phyloP scores from a whole-genome alignment of 2,113 vertebrate species.

The Trogon melanurus region DNA sequence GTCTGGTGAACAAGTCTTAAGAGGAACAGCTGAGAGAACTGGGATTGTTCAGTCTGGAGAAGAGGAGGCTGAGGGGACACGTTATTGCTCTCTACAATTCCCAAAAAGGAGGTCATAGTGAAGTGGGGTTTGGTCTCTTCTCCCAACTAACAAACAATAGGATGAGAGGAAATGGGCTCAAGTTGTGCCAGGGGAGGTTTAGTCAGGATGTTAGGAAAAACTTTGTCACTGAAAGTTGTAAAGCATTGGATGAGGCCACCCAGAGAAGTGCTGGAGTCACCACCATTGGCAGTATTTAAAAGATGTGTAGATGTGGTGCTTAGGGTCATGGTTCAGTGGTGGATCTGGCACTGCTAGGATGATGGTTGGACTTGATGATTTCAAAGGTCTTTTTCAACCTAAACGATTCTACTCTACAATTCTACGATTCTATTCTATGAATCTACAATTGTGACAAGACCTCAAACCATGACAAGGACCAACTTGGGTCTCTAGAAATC shows the following conservation, averaged over 20 bases:
- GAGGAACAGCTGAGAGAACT: not conserved
- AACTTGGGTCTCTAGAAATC: not conserved
- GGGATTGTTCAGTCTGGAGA: not conserved
- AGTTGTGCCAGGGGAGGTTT: not conserved
- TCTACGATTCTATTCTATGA: not conserved
- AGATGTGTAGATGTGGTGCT: not conserved
- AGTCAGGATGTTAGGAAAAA: not conserved
- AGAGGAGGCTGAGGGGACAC: not conserved
- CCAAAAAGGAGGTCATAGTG: not conserved
- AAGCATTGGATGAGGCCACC: not conserved
- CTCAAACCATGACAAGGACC: not conserved
- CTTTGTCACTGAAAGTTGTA: not conserved
- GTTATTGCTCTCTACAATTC: not conserved
- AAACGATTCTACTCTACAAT: not conserved
- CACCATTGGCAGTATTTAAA: not conserved
- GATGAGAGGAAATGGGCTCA: not conserved
- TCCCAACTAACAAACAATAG: not conserved
- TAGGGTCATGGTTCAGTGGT: not conserved
- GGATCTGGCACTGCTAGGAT: not conserved
- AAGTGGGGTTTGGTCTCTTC: fast-evolving
- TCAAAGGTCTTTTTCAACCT: not conserved
- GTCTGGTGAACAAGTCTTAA: no score
- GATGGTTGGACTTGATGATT: fast-evolving
- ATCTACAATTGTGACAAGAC: not conserved
- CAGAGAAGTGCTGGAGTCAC: not conserved